Percentiles rank a stretch among this genome's conserved stretches.
Conservation (phyloP, 1,140 invertebrate species). For the Teleopsis dalmanni region DNA sequence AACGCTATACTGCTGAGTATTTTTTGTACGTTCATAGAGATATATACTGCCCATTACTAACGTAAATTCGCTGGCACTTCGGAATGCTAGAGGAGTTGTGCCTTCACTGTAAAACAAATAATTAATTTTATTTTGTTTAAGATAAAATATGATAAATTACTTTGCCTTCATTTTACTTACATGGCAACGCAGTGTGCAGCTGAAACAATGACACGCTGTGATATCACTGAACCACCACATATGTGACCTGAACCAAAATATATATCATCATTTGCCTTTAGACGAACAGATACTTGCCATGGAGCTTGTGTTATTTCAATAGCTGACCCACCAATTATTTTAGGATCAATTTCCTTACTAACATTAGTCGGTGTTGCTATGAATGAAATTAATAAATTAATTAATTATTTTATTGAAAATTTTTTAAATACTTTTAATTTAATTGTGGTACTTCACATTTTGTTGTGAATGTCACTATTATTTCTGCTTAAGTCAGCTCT, state of each 20-base stretch:
- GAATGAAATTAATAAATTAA: too few species aligned
- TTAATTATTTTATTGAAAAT: too few species aligned
- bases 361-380: neutral
- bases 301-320: constrained; percentile 14
- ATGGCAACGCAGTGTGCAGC: constrained; percentile 56
- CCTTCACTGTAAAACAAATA: constrained; percentile 8
- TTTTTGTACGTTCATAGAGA: constrained; percentile 6
- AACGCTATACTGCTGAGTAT: constrained; percentile 23
- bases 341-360: constrained; percentile 17
- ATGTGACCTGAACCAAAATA: constrained; percentile 41
- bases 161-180: constrained; percentile 11
- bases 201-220: constrained; percentile 51
- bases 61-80: constrained; percentile 22
- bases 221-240: constrained; percentile 55
- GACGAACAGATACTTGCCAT: constrained; percentile 29
- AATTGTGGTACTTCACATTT: too few species aligned
- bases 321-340: constrained; percentile 21
- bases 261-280: constrained; percentile 15
- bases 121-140: neutral
- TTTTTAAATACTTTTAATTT: too few species aligned
- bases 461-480: too few species aligned
- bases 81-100: constrained; percentile 9
- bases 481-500: too few species aligned
- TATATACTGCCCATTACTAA: constrained; percentile 27
- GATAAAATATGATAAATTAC: neutral